Evolutionary conservation across 2,888 invertebrate genomes (phyloP).

Genomic region (Synergus itoensis): DNA sequence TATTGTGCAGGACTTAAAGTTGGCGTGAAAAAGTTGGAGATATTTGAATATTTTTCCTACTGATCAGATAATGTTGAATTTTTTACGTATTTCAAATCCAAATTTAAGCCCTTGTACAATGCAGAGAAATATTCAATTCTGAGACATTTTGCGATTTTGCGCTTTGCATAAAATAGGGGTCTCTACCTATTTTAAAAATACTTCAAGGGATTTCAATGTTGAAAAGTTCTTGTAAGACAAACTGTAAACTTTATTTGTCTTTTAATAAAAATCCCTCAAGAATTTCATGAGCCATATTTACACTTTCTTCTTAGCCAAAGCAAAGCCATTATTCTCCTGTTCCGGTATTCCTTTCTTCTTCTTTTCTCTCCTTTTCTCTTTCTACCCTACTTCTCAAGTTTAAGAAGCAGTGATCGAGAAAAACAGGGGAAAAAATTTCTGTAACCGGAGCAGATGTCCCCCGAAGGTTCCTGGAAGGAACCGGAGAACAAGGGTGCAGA

Average conservation of each 20-base stretch:
- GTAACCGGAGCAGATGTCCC: conserved; percentile 65
- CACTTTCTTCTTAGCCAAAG: conserved; percentile 22
- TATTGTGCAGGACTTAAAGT: no score
- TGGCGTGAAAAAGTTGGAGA: no score
- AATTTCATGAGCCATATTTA: conserved; percentile 4
- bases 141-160: no score
- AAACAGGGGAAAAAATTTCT: conserved; percentile 45
- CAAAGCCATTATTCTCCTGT: conserved; percentile 36
- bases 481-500: conserved; percentile 57
- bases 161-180: no score
- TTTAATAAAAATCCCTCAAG: neutral
- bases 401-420: conserved; percentile 32
- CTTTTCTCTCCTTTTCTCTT: conserved; percentile 38
- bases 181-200: neutral
- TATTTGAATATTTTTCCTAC: no score
- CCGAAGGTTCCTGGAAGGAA: conserved; percentile 64
- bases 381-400: conserved; percentile 24
- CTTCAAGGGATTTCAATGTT: no score
- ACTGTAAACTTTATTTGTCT: neutral
- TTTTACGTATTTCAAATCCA: no score
- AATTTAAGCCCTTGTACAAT: no score
- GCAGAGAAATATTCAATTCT: no score
- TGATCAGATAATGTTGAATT: no score
- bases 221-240: no score
- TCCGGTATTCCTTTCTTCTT: conserved; percentile 29